Evolutionary conservation across 2,888 invertebrate genomes (phyloP).

Genomic region (Ferrisia virgata): DNA sequence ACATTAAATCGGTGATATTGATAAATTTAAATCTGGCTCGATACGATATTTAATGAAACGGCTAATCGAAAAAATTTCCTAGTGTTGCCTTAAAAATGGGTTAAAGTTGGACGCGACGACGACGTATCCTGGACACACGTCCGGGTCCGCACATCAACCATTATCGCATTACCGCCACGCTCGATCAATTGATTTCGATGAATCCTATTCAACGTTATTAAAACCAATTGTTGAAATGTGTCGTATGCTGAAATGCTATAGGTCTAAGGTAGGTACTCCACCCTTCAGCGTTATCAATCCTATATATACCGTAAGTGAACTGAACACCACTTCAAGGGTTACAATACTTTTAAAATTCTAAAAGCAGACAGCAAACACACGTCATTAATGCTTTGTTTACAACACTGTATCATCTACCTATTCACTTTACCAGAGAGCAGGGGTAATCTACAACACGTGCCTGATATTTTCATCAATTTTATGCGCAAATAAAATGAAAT

Average conservation of each 20-base stretch:
- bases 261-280: too few relatives aligned
- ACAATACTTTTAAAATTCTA: background rate
- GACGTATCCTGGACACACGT: background rate
- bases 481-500: background rate
- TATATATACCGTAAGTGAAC: background rate
- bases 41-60: background rate
- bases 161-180: background rate
- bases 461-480: slow-evolving; percentile 6
- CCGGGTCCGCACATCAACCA: background rate
- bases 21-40: background rate
- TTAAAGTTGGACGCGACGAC: background rate
- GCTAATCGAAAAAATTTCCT: background rate
- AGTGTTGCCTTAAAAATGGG: background rate
- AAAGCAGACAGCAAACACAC: slow-evolving; percentile 35
- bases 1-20: background rate
- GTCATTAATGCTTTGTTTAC: slow-evolving; percentile 42
- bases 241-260: slow-evolving; percentile 36
- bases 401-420: slow-evolving; percentile 20
- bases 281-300: background rate
- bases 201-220: slow-evolving; percentile 42
- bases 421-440: background rate
- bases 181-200: slow-evolving; percentile 42
- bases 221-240: slow-evolving; percentile 40
- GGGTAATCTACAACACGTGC: background rate
- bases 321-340: background rate